Evolutionary conservation across 2,797 vertebrate species (phyloP).

Genomic region (Halcyon leucocephala): DNA sequence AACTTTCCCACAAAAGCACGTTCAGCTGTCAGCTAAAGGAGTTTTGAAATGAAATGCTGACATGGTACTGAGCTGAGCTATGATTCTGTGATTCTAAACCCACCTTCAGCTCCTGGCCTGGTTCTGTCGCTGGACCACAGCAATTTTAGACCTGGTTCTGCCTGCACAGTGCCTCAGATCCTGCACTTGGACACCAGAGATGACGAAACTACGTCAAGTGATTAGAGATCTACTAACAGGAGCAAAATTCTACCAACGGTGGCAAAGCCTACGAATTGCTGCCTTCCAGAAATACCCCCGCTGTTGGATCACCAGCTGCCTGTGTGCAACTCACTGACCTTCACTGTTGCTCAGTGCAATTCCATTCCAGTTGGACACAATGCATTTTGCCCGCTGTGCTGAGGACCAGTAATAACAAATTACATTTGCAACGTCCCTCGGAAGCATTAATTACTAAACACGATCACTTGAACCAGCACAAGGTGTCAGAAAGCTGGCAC

Average conservation of each 20-base stretch:
- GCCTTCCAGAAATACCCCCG: not conserved
- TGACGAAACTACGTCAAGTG: not conserved
- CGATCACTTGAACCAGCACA: not conserved
- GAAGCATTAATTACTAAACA: not conserved
- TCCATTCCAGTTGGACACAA: not conserved
- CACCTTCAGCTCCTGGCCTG: not conserved
- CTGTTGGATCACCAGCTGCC: not conserved
- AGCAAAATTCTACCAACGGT: not conserved
- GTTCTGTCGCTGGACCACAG: accelerated
- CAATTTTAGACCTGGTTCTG: not conserved
- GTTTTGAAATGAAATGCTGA: not conserved
- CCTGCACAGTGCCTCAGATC: not conserved
- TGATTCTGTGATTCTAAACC: not conserved
- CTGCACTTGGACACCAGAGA: not conserved
- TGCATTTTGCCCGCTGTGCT: not conserved
- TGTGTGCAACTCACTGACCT: not conserved
- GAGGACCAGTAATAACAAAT: not conserved
- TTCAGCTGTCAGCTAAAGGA: not conserved
- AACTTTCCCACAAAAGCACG: not conserved
- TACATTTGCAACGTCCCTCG: not conserved
- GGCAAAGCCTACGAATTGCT: not conserved
- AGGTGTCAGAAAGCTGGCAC: not conserved
- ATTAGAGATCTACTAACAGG: not conserved
- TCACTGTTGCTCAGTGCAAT: not conserved
- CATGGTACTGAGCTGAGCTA: not conserved